Evolutionary conservation across 1,140 invertebrate species (phyloP).

Genomic region (Achatina immaculata): DNA sequence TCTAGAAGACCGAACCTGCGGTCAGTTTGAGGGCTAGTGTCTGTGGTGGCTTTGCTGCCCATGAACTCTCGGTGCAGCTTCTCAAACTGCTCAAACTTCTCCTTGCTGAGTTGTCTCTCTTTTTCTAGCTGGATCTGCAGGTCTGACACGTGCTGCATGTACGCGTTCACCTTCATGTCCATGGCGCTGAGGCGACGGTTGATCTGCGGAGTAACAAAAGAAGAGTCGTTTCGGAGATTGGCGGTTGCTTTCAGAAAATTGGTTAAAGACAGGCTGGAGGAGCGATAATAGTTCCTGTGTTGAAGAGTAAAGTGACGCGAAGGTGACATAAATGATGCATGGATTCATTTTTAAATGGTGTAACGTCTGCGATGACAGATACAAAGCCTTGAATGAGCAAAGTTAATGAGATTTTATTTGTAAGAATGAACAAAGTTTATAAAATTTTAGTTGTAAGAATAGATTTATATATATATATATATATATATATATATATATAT

Average conservation of each 20-base stretch:
- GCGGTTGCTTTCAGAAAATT: too few relatives aligned
- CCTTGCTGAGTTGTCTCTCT: constrained; percentile 31
- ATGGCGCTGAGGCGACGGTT: constrained; percentile 41
- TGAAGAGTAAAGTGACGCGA: too few relatives aligned
- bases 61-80: not conserved
- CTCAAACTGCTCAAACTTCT: constrained; percentile 25
- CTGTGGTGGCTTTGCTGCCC: not conserved
- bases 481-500: constrained; percentile 5
- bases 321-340: too few relatives aligned
- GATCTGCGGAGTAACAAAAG: not conserved
- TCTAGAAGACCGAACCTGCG: constrained; percentile 36
- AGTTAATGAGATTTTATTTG: too few relatives aligned
- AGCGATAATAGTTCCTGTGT: too few relatives aligned
- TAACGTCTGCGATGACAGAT: too few relatives aligned
- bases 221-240: too few relatives aligned
- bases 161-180: constrained; percentile 45
- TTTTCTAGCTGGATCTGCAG: constrained; percentile 42
- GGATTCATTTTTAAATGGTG: too few relatives aligned
- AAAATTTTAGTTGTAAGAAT: not conserved
- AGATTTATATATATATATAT: not conserved
- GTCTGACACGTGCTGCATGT: constrained; percentile 44
- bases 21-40: constrained; percentile 28
- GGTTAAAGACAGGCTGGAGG: too few relatives aligned
- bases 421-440: too few relatives aligned
- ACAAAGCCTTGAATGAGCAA: too few relatives aligned